These are phyloP conservation scores for Linurgus olivaceus DNA, from an alignment of 2,797 vertebrate genomes.

Conservation along the genomic window DNA sequence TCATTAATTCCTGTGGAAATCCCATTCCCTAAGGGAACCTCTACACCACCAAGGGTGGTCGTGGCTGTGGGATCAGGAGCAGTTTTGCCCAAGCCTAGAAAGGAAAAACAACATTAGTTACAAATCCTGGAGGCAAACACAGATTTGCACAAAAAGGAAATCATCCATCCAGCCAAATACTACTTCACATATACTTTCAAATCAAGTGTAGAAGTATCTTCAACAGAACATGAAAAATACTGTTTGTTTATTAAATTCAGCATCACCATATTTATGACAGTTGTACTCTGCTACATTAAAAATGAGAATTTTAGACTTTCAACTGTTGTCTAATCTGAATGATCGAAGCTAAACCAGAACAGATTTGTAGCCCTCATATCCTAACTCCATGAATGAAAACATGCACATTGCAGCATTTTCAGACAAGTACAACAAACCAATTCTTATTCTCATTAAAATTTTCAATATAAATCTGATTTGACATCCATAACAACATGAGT, in stretches of 20 bases:
- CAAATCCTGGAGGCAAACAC: background rate
- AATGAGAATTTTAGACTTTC: background rate
- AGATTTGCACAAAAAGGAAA: background rate
- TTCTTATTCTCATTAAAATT: background rate
- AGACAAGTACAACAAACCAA: background rate
- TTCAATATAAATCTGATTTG: background rate
- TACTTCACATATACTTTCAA: background rate
- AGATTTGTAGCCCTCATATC: background rate
- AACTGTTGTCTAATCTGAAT: background rate
- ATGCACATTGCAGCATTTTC: background rate
- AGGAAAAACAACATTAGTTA: background rate
- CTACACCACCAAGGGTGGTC: constrained; percentile 85
- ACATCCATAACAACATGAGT: background rate
- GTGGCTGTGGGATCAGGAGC: constrained; percentile 89
- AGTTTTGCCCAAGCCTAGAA: constrained; percentile 91
- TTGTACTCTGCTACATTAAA: background rate
- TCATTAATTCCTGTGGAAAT: constrained; percentile 87
- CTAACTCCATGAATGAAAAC: background rate
- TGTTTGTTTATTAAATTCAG: background rate
- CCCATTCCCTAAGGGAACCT: constrained; percentile 91
- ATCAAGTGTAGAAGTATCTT: background rate
- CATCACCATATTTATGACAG: background rate
- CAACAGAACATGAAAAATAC: background rate
- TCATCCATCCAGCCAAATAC: background rate
- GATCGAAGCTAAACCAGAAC: background rate